Evolutionary conservation across 2,797 vertebrate species (phyloP).

Genomic region (Paguma larvata): DNA sequence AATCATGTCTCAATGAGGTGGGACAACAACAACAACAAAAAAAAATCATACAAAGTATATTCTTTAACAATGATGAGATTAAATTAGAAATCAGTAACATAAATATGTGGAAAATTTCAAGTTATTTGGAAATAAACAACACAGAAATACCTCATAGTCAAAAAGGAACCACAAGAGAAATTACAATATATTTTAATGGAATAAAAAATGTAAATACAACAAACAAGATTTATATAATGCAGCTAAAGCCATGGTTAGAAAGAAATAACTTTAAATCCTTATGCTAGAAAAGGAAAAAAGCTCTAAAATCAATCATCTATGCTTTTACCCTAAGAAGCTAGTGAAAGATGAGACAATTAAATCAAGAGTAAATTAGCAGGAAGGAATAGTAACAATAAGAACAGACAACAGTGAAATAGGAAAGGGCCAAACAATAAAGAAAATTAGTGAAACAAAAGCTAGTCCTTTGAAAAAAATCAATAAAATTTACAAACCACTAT

Average conservation of each 20-base stretch:
- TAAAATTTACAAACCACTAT: background rate
- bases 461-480: background rate
- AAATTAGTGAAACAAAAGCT: slow-evolving; percentile 10
- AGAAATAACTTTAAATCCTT: background rate
- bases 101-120: background rate
- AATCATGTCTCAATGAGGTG: too few species aligned
- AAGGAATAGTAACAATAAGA: background rate
- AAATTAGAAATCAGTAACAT: background rate
- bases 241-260: background rate
- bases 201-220: background rate
- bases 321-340: background rate
- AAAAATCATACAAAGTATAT: background rate
- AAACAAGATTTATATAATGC: background rate
- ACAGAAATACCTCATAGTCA: background rate
- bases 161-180: slow-evolving; percentile 17
- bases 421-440: background rate
- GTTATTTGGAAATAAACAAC: slow-evolving; percentile 28
- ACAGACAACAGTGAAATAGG: background rate
- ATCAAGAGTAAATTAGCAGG: background rate
- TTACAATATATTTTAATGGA: background rate
- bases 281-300: background rate
- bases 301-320: background rate
- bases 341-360: background rate
- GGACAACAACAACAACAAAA: too few species aligned
- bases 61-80: background rate